Base-by-base conservation (phyloP, 1,140 invertebrate species). In the Meteorus sp. region DNA sequence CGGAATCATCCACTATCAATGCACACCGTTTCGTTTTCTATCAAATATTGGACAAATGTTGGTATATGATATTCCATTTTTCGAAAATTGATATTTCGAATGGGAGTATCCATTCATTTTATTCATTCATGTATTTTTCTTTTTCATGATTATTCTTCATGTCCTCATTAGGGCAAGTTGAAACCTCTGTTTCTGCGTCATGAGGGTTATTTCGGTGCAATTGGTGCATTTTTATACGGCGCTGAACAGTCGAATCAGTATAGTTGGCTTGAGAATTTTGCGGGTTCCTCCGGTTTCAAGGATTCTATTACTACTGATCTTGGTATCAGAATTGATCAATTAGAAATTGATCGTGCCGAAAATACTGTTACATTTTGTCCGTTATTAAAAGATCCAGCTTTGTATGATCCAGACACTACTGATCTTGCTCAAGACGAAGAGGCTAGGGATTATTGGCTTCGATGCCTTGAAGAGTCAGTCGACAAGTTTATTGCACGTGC, bases 401-500 rank as follows among this genome's bases (percentile, higher is more conserved):
- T 76, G 68, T 97, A 97, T 78, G 85, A 86, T 73, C 92, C 94
- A 13, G 95, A 98, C 77, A 93, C 92, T 15, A 88, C 94, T 50
- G 92, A 98, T 81, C 82, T 98, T 9, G 87, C 89, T 44, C 82
- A 87, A 68, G 93, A 97, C 80, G 81, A 83, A 62, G 90, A 92
- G 76, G 95, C 94, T 15, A 85, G 94, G 66, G 85, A 90, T 62
- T 98, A 98, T 79, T 98, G 96, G 96, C 80, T 98, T 43, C 82
- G 88, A 51, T 96, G 94, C 73, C 93, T 98, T 72, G 88, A 94
- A 72, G 87, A 92, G 65, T 88, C 92, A 43, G 83, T 90, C 8
- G 83, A 86, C 52, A 91, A 89, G 76, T 89, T 89, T 81, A 84
- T 89, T 47, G 83, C 84, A 66, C 86, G 83, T 76, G 93, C 92